A percentile compares a stretch with the other conserved stretches of the same genome.
These are phyloP conservation scores for Caenorhabditis japonica DNA, from an alignment of 2,888 invertebrate genomes.

Conservation along the genomic window DNA sequence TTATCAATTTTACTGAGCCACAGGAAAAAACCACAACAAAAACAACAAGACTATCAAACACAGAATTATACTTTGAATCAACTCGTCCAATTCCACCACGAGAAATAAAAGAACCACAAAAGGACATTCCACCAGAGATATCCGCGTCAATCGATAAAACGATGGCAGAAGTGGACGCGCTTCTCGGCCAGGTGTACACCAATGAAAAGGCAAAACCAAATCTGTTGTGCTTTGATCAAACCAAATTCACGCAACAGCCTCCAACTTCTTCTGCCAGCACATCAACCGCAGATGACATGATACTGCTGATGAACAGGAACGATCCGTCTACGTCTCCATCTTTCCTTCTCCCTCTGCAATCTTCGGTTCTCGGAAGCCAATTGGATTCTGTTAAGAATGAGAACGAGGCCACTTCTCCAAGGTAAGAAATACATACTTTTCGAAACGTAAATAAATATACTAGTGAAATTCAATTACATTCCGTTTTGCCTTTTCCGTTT, in stretches of 20 bases:
- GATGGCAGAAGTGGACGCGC: constrained; percentile 58
- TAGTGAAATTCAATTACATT: constrained; percentile 1
- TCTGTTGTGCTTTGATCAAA: constrained; percentile 59
- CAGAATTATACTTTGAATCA: constrained; percentile 19
- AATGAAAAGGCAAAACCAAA: constrained; percentile 63
- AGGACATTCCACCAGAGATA: constrained; percentile 51
- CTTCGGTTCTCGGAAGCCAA: constrained; percentile 44
- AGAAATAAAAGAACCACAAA: constrained; percentile 31
- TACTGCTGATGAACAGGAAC: constrained; percentile 17
- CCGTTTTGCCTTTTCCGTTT: background rate
- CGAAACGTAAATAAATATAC: too few species aligned
- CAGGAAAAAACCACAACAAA: constrained; percentile 9
- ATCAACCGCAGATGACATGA: constrained; percentile 30
- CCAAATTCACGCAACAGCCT: constrained; percentile 16
- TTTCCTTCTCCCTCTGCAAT: constrained; percentile 50
- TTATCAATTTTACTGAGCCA: constrained; percentile 35
- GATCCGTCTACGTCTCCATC: constrained; percentile 44
- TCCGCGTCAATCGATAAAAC: constrained; percentile 62
- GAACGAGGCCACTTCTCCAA: constrained; percentile 40
- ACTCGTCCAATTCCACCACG: constrained; percentile 8
- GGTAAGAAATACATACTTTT: too few species aligned
- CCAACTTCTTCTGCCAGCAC: constrained; percentile 18
- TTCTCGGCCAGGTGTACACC: constrained; percentile 63
- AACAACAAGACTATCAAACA: constrained; percentile 35
- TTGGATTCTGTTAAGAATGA: constrained; percentile 48